Base-by-base conservation (phyloP, 1,140 invertebrate genomes). In the Bombus difficillimus region DNA sequence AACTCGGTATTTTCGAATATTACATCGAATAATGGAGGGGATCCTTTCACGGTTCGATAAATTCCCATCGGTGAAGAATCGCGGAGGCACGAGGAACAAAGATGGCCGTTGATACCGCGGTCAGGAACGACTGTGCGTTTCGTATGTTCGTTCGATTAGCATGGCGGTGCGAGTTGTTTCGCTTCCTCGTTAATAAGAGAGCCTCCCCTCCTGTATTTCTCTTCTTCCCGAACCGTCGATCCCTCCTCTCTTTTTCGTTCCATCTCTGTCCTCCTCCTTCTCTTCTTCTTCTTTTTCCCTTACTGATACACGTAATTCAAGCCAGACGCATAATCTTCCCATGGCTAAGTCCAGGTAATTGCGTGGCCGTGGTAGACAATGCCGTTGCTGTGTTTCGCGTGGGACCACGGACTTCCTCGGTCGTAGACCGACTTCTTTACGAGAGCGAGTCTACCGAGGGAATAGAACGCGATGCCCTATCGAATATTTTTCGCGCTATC, bases 161-260 rank as follows among this genome's bases (percentile, higher is more conserved):
- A 91, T 69, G 81, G 76, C 85, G 88, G 94, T 95, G 95, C 93
- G 94, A 95, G 93, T 95, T 95, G 92, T 95, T 95, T 95, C 95
- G 95, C 92, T 95, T 95, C 95, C 94, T 95, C 93, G 94, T 95
- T 95, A 95, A 95, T 95, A 94, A 95, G 93, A 92, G 92, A 92
- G 88, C 84, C 86, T 79, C 85, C 89, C 85, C 85, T 41, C 72
- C 41, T 32, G 81, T 83, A 32, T 81, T 83, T 64, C 78, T 71
- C 71, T 59, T 64, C 83, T 71, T 78, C 64, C 81, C 62, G 68
- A 71, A 39, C 74, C 69, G 18, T 64, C 37, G 64, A 81, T 86
- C 72, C 83, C 82, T 34, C 66, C 84, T 34, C 66, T 39, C 32
- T 37, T 5, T 18, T 13, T 53, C 41, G 15, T 32, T 53, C 66